phyloP scores from a whole-genome alignment of 2,888 invertebrate genomes.

The Caenorhabditis sp. region DNA sequence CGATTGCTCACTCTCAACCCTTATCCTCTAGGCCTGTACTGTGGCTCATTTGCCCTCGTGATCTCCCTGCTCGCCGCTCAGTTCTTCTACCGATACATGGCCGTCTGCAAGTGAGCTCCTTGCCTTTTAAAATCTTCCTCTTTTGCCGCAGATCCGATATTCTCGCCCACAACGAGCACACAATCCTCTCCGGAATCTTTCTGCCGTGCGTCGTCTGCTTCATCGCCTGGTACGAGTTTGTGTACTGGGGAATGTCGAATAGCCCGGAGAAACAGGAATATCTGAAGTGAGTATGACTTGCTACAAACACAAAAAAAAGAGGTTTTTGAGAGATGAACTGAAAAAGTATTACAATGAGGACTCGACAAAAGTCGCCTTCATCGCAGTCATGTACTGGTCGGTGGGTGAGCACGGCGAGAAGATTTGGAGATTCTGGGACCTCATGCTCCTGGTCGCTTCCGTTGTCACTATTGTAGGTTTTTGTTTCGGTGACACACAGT shows the following conservation, averaged over 20 bases:
- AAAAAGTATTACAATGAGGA: conserved; percentile 26
- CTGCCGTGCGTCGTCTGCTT: conserved; percentile 30
- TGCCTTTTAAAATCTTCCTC: no score
- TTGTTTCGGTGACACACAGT: no score
- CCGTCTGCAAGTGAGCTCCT: conserved; percentile 32
- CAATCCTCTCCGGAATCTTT: conserved; percentile 4
- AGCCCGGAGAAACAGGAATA: conserved; percentile 35
- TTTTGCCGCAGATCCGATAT: not conserved
- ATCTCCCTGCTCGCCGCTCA: conserved; percentile 39
- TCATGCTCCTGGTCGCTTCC: conserved; percentile 24
- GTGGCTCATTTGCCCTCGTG: conserved; percentile 38
- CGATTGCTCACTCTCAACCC: no score
- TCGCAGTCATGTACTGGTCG: conserved; percentile 38
- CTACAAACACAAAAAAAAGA: not conserved
- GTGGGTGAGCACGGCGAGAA: conserved; percentile 22
- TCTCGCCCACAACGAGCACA: conserved; percentile 3
- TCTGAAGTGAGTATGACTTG: conserved; percentile 27
- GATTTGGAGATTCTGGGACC: conserved; percentile 39
- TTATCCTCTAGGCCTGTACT: conserved; percentile 52
- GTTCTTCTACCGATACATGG: conserved; percentile 38
- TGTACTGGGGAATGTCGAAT: conserved; percentile 38
- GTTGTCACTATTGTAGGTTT: conserved; percentile 27
- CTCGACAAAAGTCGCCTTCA: conserved; percentile 29
- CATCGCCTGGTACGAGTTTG: conserved; percentile 30
- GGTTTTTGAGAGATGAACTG: conserved; percentile 16